Evolutionary conservation across 2,888 invertebrate species (phyloP).

Genomic region (Phragmatobia fuliginosa): DNA sequence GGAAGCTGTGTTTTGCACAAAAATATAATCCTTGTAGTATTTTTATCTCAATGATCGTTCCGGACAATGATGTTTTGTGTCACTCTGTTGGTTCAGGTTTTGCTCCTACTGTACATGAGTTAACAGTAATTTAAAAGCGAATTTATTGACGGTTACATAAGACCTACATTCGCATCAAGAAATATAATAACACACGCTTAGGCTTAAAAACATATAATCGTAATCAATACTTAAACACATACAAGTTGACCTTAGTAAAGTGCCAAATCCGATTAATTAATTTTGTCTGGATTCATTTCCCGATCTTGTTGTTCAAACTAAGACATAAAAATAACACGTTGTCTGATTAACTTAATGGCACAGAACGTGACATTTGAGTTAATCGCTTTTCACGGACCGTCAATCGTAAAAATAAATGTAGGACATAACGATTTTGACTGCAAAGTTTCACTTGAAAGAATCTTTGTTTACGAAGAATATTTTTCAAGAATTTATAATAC

Average conservation of each 20-base stretch:
- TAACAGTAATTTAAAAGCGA: not conserved
- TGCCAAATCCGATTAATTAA: constrained; percentile 18
- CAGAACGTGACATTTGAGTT: constrained; percentile 54
- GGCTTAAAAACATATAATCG: not conserved
- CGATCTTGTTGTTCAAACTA: constrained; percentile 32
- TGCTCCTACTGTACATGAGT: not conserved
- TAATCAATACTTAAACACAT: constrained; percentile 1
- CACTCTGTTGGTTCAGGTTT: not conserved
- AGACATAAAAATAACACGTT: constrained; percentile 54
- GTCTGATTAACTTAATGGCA: constrained; percentile 39
- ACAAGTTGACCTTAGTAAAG: constrained; percentile 15
- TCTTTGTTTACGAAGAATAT: not conserved
- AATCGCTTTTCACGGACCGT: constrained; percentile 32
- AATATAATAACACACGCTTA: not conserved
- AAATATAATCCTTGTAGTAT: not conserved
- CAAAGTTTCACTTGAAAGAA: constrained; percentile 18
- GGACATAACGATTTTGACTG: constrained; percentile 23
- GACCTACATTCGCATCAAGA: not conserved
- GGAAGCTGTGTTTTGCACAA: not conserved
- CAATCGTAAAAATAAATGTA: constrained; percentile 34
- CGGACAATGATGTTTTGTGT: not conserved
- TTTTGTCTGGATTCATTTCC: constrained; percentile 14
- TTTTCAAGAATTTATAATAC: not conserved
- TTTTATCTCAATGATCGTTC: not conserved
- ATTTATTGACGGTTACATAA: not conserved